phyloP scores from a whole-genome alignment of 2,113 vertebrate species.

The Macrotis lagotis region DNA sequence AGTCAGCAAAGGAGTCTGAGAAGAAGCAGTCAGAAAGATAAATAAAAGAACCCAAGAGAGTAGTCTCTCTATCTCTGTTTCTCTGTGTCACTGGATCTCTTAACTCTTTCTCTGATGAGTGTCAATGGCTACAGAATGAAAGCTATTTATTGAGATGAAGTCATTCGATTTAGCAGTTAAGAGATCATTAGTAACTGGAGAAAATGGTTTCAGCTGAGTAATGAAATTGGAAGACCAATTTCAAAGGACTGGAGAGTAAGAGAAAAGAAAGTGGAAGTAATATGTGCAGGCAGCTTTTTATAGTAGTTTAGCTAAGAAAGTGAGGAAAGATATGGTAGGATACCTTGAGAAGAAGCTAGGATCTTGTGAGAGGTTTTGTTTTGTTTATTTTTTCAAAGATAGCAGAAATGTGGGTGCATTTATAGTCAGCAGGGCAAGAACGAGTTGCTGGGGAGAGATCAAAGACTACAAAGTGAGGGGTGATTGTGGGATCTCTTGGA shows the following conservation, averaged over 20 bases:
- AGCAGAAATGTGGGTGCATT: not conserved
- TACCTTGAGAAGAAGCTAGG: not conserved
- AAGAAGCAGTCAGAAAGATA: not conserved
- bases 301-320: too few relatives aligned
- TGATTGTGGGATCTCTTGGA: not conserved
- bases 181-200: not conserved
- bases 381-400: not conserved
- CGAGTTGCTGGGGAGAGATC: not conserved
- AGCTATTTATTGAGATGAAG: too few relatives aligned
- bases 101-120: not conserved
- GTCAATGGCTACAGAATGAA: not conserved
- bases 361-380: not conserved
- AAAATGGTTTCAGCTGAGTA: not conserved
- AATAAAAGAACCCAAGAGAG: not conserved
- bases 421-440: not conserved
- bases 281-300: not conserved
- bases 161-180: too few relatives aligned
- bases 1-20: not conserved
- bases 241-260: not conserved
- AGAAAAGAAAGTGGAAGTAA: not conserved
- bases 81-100: too few relatives aligned
- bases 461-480: not conserved
- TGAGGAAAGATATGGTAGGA: not conserved
- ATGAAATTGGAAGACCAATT: not conserved
- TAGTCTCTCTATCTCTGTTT: too few relatives aligned